phyloP scores from a whole-genome alignment of 2,797 vertebrate species.

The Anguilla megastoma region DNA sequence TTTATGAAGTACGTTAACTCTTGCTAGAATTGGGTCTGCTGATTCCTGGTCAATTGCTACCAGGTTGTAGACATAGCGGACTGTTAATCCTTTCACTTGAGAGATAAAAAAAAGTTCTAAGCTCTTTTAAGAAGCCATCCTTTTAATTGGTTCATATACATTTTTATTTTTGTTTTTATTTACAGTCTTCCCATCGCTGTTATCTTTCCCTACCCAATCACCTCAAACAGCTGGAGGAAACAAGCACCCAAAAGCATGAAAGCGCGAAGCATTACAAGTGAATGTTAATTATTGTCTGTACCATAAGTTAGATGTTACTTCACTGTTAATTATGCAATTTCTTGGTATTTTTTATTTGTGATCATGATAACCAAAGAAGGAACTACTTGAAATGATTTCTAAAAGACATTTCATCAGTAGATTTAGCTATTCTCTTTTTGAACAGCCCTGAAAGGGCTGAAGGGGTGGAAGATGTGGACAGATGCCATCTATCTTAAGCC shows the following conservation, averaged over 20 bases:
- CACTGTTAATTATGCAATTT: not conserved
- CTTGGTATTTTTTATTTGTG: not conserved
- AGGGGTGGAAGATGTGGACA: no score
- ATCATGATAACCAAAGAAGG: not conserved
- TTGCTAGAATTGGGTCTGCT: constrained; percentile 28
- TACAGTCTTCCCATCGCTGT: constrained; percentile 57
- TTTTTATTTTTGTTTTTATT: constrained; percentile 49
- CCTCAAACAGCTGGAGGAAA: not conserved
- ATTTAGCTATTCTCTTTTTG: not conserved
- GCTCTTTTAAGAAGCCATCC: constrained; percentile 48
- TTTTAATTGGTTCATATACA: constrained; percentile 49
- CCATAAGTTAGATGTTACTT: not conserved
- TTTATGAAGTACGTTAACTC: constrained; percentile 36
- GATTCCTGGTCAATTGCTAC: constrained; percentile 34
- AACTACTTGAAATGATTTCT: not conserved
- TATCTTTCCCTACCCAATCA: constrained; percentile 62
- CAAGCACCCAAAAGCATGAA: not conserved
- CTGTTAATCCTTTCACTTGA: constrained; percentile 7
- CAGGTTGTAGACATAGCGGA: constrained; percentile 31
- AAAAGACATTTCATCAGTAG: not conserved
- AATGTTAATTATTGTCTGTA: not conserved
- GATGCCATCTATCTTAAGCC: no score
- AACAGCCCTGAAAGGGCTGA: not conserved
- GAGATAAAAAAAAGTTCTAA: constrained; percentile 30
- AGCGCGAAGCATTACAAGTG: not conserved